phyloP scores from a whole-genome alignment of 2,888 invertebrate genomes.

The Fabriciana adippe region DNA sequence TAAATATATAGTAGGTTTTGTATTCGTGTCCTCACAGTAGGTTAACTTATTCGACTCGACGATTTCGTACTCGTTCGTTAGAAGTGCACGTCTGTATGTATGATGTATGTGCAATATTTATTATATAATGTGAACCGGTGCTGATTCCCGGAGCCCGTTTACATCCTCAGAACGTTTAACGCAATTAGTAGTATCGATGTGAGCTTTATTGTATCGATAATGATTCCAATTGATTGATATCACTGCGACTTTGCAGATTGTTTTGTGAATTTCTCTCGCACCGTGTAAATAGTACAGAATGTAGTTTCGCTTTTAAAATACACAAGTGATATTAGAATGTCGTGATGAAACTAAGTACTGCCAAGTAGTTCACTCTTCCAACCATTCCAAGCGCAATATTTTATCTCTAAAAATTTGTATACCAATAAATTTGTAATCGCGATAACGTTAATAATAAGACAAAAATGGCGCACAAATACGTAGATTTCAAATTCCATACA shows the following conservation, averaged over 20 bases:
- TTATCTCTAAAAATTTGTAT: slow-evolving; percentile 23
- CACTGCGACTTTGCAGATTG: slow-evolving; percentile 21
- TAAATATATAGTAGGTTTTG: slow-evolving; percentile 66
- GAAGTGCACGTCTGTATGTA: slow-evolving; percentile 49
- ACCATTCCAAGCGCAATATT: slow-evolving; percentile 35
- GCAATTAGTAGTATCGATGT: slow-evolving; percentile 54
- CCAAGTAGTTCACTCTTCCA: slow-evolving; percentile 33
- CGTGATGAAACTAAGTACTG: slow-evolving; percentile 31
- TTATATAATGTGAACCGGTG: slow-evolving; percentile 60
- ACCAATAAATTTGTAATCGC: slow-evolving; percentile 18
- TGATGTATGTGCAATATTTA: slow-evolving; percentile 65
- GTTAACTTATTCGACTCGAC: slow-evolving; percentile 45
- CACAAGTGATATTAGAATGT: slow-evolving; percentile 59
- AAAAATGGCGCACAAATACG: slow-evolving; percentile 63
- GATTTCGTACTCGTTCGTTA: slow-evolving; percentile 53
- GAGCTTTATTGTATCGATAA: slow-evolving; percentile 50
- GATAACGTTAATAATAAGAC: slow-evolving; percentile 26
- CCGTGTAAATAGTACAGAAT: slow-evolving; percentile 63
- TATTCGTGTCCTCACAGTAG: slow-evolving; percentile 60
- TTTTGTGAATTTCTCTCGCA: slow-evolving; percentile 36
- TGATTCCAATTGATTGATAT: slow-evolving; percentile 26
- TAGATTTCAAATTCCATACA: slow-evolving; percentile 31
- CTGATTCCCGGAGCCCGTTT: slow-evolving; percentile 47
- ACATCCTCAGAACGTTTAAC: slow-evolving; percentile 74
- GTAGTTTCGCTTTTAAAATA: slow-evolving; percentile 52